A percentile compares a stretch with the other conserved stretches of the same genome.
Conservation (phyloP, 2,888 invertebrate genomes). For the Keiferia lycopersicella region DNA sequence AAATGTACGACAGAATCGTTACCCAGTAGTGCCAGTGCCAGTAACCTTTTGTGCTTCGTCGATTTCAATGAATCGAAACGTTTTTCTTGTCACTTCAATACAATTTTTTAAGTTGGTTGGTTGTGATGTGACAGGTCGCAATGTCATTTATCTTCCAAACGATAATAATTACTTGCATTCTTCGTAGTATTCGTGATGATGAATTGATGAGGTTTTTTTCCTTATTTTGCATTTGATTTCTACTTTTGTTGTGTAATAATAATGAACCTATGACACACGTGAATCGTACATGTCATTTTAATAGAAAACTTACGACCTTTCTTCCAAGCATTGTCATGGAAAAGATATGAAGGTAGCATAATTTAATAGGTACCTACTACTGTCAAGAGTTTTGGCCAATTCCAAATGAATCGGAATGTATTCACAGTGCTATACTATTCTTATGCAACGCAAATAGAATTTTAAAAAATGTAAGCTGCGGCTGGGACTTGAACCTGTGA, state of each 20-base stretch:
- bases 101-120: neutral
- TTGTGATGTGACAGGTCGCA: slow-evolving; percentile 6
- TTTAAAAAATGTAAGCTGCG: no score
- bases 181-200: slow-evolving; percentile 3
- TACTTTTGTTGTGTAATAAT: neutral
- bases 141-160: slow-evolving; percentile 16
- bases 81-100: slow-evolving; percentile 4
- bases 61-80: slow-evolving; percentile 8
- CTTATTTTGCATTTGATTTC: neutral
- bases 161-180: neutral
- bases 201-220: neutral
- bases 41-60: slow-evolving; percentile 3
- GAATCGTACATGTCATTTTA: no score
- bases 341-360: no score
- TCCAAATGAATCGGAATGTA: no score
- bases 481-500: no score
- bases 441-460: no score
- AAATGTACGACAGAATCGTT: neutral
- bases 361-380: no score
- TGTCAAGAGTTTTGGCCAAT: no score
- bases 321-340: no score
- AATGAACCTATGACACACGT: neutral
- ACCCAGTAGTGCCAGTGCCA: neutral
- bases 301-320: no score
- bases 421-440: no score